Evolutionary conservation across 2,113 vertebrate genomes (phyloP).

Genomic region (Anser cygnoides): DNA sequence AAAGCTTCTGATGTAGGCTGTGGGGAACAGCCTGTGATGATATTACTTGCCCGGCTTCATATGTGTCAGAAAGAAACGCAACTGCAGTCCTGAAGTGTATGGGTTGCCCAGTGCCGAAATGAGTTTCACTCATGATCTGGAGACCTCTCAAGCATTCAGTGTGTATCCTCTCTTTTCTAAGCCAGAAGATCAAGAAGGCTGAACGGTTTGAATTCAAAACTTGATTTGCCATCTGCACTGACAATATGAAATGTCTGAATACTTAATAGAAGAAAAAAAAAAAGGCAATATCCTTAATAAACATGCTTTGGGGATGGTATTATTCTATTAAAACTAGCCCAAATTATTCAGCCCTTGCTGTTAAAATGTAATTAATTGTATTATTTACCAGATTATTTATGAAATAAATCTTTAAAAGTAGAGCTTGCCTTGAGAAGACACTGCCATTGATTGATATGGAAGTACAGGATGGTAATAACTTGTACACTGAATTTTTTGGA

Average conservation of each 20-base stretch:
- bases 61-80: background rate
- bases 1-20: background rate
- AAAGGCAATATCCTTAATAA: slow-evolving; percentile 11
- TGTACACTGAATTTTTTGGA: background rate
- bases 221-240: background rate
- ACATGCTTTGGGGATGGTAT: background rate
- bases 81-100: background rate
- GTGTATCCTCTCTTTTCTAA: background rate
- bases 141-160: background rate
- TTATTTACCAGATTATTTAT: slow-evolving; percentile 35
- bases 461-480: background rate
- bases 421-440: background rate
- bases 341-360: background rate
- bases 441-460: background rate
- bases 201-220: background rate
- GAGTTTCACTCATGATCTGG: background rate
- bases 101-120: background rate
- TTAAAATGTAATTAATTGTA: slow-evolving; percentile 13
- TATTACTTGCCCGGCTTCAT: background rate
- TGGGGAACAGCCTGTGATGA: background rate
- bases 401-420: slow-evolving; percentile 13
- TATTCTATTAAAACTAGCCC: slow-evolving; percentile 23
- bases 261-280: slow-evolving; percentile 9
- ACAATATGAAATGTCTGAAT: background rate
- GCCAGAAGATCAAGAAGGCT: background rate